These are phyloP conservation scores for Laodelphax striatellus DNA, from an alignment of 1,140 invertebrate species.

Conservation along the genomic window DNA sequence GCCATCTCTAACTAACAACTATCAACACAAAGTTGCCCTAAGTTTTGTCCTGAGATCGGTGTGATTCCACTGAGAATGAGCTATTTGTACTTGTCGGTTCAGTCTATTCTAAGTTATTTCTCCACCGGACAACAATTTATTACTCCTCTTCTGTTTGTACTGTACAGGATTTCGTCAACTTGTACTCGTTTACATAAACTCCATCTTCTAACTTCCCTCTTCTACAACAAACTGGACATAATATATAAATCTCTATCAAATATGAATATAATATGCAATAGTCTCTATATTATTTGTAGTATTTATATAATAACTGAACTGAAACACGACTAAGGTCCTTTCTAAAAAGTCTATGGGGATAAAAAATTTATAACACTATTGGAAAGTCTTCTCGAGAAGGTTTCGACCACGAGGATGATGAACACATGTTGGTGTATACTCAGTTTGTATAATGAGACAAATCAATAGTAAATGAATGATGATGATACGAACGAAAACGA, in stretches of 20 bases:
- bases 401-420: constrained; percentile 7
- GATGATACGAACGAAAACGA: no score
- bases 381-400: not conserved
- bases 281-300: no score
- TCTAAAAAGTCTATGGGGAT: no score
- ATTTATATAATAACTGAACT: no score
- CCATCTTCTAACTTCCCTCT: no score
- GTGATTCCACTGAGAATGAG: not conserved
- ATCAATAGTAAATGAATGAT: no score
- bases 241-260: no score
- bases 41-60: not conserved
- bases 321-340: no score
- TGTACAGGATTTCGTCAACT: not conserved
- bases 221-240: no score
- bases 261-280: no score
- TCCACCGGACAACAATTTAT: not conserved
- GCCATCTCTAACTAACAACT: constrained; percentile 8
- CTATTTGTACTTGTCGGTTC: not conserved
- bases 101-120: not conserved
- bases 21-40: not conserved
- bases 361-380: no score
- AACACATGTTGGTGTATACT: constrained; percentile 22
- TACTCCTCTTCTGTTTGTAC: no score
- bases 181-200: not conserved
- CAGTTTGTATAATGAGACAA: constrained; percentile 13